Percentiles rank a stretch among this genome's conserved stretches.
Conservation (phyloP, 2,888 invertebrate species). For the Cataglyphis cursor region DNA sequence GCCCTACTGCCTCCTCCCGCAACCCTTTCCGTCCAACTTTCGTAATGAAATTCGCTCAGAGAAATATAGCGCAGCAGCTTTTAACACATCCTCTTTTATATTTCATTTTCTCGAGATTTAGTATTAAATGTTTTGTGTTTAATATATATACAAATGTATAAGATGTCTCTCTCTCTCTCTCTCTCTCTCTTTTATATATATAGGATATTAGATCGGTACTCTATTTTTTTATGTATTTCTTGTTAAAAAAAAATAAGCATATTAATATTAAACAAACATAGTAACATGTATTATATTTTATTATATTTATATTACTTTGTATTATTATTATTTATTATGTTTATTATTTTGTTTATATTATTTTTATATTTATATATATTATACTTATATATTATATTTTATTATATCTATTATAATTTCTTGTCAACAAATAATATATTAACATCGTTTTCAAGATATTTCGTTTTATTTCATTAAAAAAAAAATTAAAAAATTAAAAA, state of each 20-base stretch:
- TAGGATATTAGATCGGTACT: too few relatives aligned
- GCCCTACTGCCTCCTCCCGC: constrained; percentile 24
- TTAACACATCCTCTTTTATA: constrained; percentile 55
- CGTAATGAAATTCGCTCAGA: constrained; percentile 74
- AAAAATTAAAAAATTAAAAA: too few relatives aligned
- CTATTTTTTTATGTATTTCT: background rate
- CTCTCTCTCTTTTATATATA: too few relatives aligned
- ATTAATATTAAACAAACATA: too few relatives aligned
- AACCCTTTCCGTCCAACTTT: constrained; percentile 55
- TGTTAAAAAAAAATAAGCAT: background rate
- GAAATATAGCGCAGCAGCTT: constrained; percentile 73
- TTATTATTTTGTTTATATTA: too few relatives aligned
- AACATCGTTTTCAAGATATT: background rate
- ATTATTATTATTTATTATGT: too few relatives aligned
- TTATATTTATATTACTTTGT: too few relatives aligned
- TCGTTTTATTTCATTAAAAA: background rate
- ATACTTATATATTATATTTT: too few relatives aligned
- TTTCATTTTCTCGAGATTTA: background rate
- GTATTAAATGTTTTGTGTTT: background rate
- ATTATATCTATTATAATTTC: too few relatives aligned
- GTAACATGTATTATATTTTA: too few relatives aligned
- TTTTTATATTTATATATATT: too few relatives aligned
- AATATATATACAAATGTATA: background rate
- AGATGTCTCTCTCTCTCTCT: background rate
- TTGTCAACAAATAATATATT: background rate